Conservation (phyloP, 2,797 vertebrate species). For the Notoglanidium macrostoma region DNA sequence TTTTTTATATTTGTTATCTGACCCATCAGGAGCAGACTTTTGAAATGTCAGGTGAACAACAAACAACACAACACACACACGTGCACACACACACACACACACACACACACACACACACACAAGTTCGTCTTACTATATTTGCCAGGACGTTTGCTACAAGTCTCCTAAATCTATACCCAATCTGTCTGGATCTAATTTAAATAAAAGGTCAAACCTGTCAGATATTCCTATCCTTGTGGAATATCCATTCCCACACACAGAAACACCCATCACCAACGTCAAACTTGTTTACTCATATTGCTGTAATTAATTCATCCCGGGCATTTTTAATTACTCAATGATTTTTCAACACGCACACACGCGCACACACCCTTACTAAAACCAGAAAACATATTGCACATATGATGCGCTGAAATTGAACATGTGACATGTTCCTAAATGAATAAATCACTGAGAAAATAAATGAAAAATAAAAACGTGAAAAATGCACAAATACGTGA, state of each 20-base stretch:
- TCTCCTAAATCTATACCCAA: background rate
- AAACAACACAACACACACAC: too few relatives aligned
- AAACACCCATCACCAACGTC: background rate
- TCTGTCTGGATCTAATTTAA: background rate
- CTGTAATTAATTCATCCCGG: background rate
- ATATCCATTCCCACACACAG: background rate
- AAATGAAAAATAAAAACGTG: background rate
- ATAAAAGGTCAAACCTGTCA: background rate
- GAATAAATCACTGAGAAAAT: background rate
- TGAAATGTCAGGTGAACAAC: background rate
- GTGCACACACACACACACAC: slow-evolving; percentile 4
- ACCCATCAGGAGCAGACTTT: background rate
- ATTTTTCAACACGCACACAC: background rate
- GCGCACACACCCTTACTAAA: background rate
- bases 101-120: background rate
- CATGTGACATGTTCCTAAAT: background rate
- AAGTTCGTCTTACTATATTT: background rate
- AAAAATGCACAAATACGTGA: background rate
- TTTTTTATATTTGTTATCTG: too few relatives aligned
- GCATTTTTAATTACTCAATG: background rate
- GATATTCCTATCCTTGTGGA: background rate
- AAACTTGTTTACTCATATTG: background rate
- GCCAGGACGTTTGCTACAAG: background rate
- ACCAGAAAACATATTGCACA: background rate
- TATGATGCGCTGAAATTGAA: background rate